phyloP scores from a whole-genome alignment of 2,113 vertebrate species.

The Seriola quinqueradiata region DNA sequence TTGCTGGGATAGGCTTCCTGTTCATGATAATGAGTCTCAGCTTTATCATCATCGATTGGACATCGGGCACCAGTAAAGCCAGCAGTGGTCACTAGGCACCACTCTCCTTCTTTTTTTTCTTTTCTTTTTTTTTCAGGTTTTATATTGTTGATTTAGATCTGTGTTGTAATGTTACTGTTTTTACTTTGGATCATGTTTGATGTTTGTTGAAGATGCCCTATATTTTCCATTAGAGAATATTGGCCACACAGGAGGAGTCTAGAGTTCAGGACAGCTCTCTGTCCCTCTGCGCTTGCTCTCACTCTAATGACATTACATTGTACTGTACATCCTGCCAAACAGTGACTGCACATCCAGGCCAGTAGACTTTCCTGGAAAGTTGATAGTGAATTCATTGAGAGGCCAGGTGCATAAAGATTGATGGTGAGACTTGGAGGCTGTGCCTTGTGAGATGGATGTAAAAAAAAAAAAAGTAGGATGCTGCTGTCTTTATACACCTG shows the following conservation, averaged over 20 bases:
- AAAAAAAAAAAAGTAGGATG: conserved; percentile 28
- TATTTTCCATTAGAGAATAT: conserved; percentile 53
- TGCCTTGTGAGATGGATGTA: conserved; percentile 62
- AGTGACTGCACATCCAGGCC: conserved; percentile 34
- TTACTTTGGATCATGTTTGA: conserved; percentile 59
- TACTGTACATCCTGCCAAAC: conserved; percentile 61
- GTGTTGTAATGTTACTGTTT: conserved; percentile 71
- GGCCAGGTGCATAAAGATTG: conserved; percentile 42
- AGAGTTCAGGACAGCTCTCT: conserved; percentile 30
- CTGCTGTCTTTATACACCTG: conserved; percentile 36
- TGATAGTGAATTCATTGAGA: conserved; percentile 45
- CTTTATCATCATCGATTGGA: conserved; percentile 98
- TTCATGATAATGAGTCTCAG: conserved; percentile 99
- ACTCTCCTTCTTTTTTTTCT: conserved; percentile 11
- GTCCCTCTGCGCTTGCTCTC: conserved; percentile 19
- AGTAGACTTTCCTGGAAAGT: conserved; percentile 33
- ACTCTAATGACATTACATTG: conserved; percentile 33
- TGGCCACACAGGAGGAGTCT: conserved; percentile 38
- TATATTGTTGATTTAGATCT: conserved; percentile 62
- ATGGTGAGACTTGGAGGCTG: conserved; percentile 50
- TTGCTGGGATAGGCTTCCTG: conserved; percentile 92
- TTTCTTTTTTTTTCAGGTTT: conserved; percentile 43
- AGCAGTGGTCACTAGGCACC: conserved; percentile 90
- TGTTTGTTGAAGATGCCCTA: conserved; percentile 71
- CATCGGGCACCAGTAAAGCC: conserved; percentile 85